Evolutionary conservation across 2,113 vertebrate species (phyloP).

Genomic region (Apteryx mantelli): DNA sequence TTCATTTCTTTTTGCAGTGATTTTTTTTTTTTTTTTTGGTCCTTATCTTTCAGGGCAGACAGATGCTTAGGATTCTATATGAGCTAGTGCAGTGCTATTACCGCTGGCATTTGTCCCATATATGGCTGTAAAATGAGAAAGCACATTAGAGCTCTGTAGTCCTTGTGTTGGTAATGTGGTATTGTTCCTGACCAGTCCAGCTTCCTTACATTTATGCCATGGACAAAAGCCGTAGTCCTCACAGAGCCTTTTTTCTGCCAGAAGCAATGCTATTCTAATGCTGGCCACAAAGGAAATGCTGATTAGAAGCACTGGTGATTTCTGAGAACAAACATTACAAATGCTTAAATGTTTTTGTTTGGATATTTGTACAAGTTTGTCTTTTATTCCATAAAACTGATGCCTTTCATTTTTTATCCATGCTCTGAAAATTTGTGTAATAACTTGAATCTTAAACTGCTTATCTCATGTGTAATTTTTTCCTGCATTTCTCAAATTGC

Average conservation of each 20-base stretch:
- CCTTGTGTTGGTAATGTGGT: neutral
- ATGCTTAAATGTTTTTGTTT: neutral
- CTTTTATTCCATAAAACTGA: neutral
- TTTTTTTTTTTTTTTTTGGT: neutral
- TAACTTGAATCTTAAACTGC: neutral
- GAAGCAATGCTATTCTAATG: neutral
- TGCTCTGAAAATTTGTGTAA: neutral
- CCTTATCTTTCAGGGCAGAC: neutral
- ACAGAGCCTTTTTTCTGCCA: neutral
- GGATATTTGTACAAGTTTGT: neutral
- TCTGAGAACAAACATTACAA: neutral
- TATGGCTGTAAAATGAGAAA: neutral
- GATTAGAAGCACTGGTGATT: neutral
- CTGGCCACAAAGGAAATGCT: neutral
- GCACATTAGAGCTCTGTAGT: neutral
- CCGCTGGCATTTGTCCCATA: neutral
- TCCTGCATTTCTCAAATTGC: neutral
- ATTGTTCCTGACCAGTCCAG: neutral
- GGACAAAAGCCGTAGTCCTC: neutral
- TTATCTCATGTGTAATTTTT: neutral
- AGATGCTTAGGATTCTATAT: neutral
- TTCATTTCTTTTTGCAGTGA: neutral
- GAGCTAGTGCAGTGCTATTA: neutral
- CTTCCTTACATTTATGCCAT: neutral
- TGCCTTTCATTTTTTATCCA: neutral